phyloP scores from a whole-genome alignment of 1,140 invertebrate genomes.

The Macrobrachium nipponense region DNA sequence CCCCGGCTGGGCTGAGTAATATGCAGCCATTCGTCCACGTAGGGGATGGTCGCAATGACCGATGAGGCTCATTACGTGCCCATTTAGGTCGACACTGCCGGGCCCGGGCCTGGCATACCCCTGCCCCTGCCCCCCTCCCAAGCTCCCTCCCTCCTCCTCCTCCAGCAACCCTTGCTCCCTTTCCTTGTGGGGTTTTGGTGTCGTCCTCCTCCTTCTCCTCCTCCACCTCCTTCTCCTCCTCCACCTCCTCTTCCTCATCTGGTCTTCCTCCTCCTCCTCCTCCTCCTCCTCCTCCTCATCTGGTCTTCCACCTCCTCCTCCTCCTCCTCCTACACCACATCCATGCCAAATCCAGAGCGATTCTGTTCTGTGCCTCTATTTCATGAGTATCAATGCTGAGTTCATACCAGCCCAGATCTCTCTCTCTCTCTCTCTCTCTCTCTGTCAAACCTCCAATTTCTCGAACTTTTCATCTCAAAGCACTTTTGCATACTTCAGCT shows the following conservation, averaged over 20 bases:
- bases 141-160: background rate
- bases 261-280: conserved; percentile 10
- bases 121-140: conserved; percentile 4
- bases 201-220: background rate
- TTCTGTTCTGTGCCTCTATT: no score
- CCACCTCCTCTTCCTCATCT: background rate
- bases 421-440: no score
- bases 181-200: background rate
- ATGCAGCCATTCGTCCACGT: conserved; percentile 53
- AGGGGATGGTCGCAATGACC: conserved; percentile 55
- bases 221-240: background rate
- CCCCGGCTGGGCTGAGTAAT: conserved; percentile 43
- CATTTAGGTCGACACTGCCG: conserved; percentile 56
- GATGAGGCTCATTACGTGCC: conserved; percentile 51
- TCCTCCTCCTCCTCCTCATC: background rate
- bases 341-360: background rate
- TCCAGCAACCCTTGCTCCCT: background rate
- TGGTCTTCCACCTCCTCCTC: background rate
- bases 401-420: no score
- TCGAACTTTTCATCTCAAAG: no score
- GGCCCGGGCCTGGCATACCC: conserved; percentile 30
- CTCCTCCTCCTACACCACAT: background rate
- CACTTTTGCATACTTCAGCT: no score
- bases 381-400: no score
- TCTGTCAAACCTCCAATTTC: no score